Conservation (phyloP, 2,888 invertebrate genomes). For the Cremastobaeus sp. region DNA sequence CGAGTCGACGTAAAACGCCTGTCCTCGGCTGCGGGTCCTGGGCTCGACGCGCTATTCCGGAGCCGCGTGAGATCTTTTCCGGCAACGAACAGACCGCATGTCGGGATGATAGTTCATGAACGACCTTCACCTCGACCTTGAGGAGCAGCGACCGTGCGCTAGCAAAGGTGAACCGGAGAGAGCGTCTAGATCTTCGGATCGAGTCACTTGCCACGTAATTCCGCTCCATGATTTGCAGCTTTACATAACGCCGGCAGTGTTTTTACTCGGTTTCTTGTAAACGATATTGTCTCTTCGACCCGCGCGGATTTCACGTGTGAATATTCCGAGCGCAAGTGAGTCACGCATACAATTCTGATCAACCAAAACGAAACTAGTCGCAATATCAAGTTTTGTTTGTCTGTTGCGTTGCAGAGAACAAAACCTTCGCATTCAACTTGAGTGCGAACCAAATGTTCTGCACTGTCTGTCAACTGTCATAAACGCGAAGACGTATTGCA, state of each 20-base stretch:
- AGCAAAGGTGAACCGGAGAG: conserved; percentile 70
- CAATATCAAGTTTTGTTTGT: too few relatives aligned
- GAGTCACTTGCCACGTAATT: conserved; percentile 63
- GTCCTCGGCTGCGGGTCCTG: conserved; percentile 6
- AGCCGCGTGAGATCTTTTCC: conserved; percentile 43
- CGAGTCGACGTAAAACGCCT: conserved; percentile 7
- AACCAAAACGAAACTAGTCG: too few relatives aligned
- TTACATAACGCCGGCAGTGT: conserved; percentile 66
- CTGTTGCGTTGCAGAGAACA: too few relatives aligned
- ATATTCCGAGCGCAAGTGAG: too few relatives aligned
- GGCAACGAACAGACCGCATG: conserved; percentile 65
- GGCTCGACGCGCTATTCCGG: conserved; percentile 7
- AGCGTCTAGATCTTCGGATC: conserved; percentile 59
- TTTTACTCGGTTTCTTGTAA: conserved; percentile 34
- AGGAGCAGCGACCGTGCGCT: conserved; percentile 71
- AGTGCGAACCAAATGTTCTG: too few relatives aligned
- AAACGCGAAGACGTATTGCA: too few relatives aligned
- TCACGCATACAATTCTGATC: too few relatives aligned
- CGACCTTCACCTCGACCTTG: conserved; percentile 74
- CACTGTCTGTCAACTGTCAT: too few relatives aligned
- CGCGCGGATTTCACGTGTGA: too few relatives aligned
- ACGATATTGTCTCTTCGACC: conserved; percentile 24
- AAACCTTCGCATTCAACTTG: too few relatives aligned
- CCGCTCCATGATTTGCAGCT: conserved; percentile 70
- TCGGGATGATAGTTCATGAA: conserved; percentile 63